Evolutionary conservation across 1,140 invertebrate species (phyloP).

Genomic region (Diprion similis): DNA sequence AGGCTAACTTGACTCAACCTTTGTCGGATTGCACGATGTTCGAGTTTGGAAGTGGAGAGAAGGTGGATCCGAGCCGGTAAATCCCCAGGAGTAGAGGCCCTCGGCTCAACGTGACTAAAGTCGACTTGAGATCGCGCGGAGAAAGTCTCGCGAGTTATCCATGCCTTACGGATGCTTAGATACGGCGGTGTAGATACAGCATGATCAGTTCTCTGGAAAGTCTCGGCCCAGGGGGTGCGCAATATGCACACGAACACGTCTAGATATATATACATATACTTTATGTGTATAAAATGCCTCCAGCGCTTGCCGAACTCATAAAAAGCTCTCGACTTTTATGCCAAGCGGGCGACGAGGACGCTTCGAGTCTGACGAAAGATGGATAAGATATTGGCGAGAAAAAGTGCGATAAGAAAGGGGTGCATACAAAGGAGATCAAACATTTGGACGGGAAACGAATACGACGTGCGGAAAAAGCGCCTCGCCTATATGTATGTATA

Average conservation of each 20-base stretch:
- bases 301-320: neutral
- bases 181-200: neutral
- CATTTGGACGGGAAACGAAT: slow-evolving; percentile 1
- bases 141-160: neutral
- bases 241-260: neutral
- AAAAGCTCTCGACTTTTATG: neutral
- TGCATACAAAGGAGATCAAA: slow-evolving; percentile 5
- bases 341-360: neutral
- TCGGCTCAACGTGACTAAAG: too few species aligned
- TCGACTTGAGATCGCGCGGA: too few species aligned
- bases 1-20: too few species aligned
- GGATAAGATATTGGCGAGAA: neutral
- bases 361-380: neutral
- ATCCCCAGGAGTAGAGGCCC: too few species aligned
- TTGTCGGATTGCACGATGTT: too few species aligned
- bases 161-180: neutral
- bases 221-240: neutral
- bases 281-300: neutral
- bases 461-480: neutral
- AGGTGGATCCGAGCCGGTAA: too few species aligned
- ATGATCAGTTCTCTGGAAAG: neutral
- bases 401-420: neutral
- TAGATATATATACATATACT: neutral
- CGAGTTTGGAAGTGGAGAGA: too few species aligned
- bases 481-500: too few species aligned